phyloP scores from a whole-genome alignment of 2,797 vertebrate genomes.

The Falco novaeseelandiae region DNA sequence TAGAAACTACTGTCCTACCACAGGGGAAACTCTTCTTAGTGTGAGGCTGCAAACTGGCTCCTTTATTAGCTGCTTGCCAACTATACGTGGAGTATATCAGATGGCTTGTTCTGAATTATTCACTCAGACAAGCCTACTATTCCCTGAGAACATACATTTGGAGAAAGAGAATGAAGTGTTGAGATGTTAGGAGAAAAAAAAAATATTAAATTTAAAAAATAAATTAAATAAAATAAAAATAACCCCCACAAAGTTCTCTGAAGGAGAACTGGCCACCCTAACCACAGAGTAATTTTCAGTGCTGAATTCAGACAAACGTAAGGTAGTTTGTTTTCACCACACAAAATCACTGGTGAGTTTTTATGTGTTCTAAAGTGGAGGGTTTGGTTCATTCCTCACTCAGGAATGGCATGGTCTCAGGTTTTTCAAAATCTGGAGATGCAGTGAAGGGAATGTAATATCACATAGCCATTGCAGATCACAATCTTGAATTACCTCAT shows the following conservation, averaged over 20 bases:
- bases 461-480: not conserved
- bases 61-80: not conserved
- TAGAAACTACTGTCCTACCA: not conserved
- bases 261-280: not conserved
- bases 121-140: no score
- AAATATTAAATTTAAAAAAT: no score
- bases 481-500: not conserved
- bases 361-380: not conserved
- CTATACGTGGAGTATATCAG: not conserved
- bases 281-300: not conserved
- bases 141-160: not conserved
- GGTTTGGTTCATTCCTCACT: not conserved
- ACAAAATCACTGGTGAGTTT: not conserved
- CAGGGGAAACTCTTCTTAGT: not conserved
- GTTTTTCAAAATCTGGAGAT: not conserved
- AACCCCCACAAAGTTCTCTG: not conserved
- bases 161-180: not conserved
- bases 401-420: not conserved
- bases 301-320: not conserved
- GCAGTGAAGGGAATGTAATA: not conserved
- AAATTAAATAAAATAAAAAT: no score
- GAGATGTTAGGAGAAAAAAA: not conserved
- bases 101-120: not conserved
- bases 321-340: not conserved
- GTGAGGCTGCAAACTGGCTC: not conserved